These are phyloP conservation scores for Tachysurus fulvidraco DNA, from an alignment of 2,113 vertebrate species.

Conservation along the genomic window DNA sequence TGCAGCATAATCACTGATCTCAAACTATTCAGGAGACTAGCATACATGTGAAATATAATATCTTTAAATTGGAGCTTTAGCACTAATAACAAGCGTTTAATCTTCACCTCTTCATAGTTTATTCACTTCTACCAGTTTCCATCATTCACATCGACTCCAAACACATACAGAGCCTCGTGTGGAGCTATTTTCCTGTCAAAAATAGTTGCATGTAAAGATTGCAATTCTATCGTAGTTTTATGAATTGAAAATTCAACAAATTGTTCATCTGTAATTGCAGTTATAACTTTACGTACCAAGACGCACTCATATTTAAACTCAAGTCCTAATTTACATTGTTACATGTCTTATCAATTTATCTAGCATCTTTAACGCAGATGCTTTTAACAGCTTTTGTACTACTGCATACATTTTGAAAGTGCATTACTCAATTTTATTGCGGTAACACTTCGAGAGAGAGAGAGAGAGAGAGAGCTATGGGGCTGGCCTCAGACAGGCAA, in stretches of 20 bases:
- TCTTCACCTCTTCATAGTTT: slow-evolving; percentile 24
- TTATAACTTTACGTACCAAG: neutral
- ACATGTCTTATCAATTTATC: neutral
- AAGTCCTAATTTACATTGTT: neutral
- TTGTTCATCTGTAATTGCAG: neutral
- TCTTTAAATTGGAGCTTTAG: slow-evolving; percentile 44
- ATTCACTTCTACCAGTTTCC: slow-evolving; percentile 33
- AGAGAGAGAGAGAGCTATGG: neutral
- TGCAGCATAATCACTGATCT: slow-evolving; percentile 21
- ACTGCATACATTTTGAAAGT: too few relatives aligned
- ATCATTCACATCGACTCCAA: slow-evolving; percentile 32
- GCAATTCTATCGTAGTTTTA: neutral
- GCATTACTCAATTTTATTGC: neutral
- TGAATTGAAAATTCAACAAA: slow-evolving; percentile 19
- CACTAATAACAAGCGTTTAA: slow-evolving; percentile 54
- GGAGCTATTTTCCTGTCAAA: slow-evolving; percentile 15
- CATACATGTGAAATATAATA: slow-evolving; percentile 6
- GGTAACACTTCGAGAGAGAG: neutral
- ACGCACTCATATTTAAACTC: neutral
- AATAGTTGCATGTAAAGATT: neutral
- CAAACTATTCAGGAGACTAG: slow-evolving; percentile 24
- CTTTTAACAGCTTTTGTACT: neutral
- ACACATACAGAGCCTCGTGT: slow-evolving; percentile 12
- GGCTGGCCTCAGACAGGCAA: neutral
- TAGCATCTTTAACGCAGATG: neutral